Evolutionary conservation across 2,113 vertebrate genomes (phyloP).

Genomic region (Megaceryle maxima): DNA sequence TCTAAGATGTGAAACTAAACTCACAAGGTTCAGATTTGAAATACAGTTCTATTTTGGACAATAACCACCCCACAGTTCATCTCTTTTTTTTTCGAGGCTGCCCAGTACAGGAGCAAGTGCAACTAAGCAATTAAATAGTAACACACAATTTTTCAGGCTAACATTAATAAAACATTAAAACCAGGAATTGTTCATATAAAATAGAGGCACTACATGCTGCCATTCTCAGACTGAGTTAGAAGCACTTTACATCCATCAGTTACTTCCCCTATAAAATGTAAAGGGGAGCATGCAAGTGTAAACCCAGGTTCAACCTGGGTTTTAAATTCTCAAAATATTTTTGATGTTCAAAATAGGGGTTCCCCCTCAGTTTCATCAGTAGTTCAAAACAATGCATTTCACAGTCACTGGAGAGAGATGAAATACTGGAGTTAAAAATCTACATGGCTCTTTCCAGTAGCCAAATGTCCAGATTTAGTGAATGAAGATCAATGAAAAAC

Average conservation of each 20-base stretch:
- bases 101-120: not conserved
- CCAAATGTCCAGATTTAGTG: slow-evolving; percentile 21
- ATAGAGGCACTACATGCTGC: slow-evolving; percentile 28
- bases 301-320: not conserved
- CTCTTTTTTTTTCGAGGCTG: not conserved
- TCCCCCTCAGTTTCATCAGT: not conserved
- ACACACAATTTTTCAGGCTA: not conserved
- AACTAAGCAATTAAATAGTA: slow-evolving; percentile 4
- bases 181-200: slow-evolving; percentile 39
- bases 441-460: not conserved
- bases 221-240: slow-evolving; percentile 23
- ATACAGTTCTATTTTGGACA: not conserved
- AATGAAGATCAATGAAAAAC: slow-evolving; percentile 33
- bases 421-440: not conserved
- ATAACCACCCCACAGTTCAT: not conserved
- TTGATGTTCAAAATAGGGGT: not conserved
- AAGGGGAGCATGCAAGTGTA: not conserved
- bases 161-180: slow-evolving; percentile 45
- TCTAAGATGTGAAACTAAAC: not conserved
- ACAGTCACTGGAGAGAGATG: not conserved
- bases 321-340: not conserved
- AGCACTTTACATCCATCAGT: slow-evolving; percentile 8
- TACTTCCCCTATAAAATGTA: slow-evolving; percentile 27
- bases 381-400: not conserved
- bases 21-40: not conserved